These are phyloP conservation scores for Holotrichia oblita DNA, from an alignment of 1,140 invertebrate species.

Conservation along the genomic window DNA sequence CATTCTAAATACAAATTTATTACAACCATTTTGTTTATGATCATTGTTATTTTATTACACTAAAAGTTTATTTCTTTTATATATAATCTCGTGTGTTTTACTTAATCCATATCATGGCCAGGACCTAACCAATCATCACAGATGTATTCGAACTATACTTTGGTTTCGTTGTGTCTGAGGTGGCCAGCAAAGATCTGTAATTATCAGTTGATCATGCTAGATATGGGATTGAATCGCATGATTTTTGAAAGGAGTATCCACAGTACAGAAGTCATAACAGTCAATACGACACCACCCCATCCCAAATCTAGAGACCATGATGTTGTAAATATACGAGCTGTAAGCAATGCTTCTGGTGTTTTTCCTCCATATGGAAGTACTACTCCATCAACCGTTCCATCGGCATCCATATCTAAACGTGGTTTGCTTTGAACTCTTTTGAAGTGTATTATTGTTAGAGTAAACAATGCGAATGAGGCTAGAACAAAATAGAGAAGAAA, in stretches of 20 bases:
- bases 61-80: neutral
- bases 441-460: slow-evolving; percentile 88
- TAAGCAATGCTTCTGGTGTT: slow-evolving; percentile 57
- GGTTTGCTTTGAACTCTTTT: slow-evolving; percentile 79
- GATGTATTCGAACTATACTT: neutral
- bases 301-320: slow-evolving; percentile 86
- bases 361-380: slow-evolving; percentile 63
- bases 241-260: slow-evolving; percentile 91
- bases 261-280: slow-evolving; percentile 78
- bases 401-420: slow-evolving; percentile 62
- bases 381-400: slow-evolving; percentile 76
- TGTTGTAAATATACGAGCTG: slow-evolving; percentile 76
- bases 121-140: neutral
- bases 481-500: slow-evolving; percentile 56
- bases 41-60: neutral
- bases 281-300: slow-evolving; percentile 82
- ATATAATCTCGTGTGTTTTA: neutral
- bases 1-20: slow-evolving; percentile 23
- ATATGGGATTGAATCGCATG: slow-evolving; percentile 87
- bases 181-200: neutral
- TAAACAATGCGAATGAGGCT: slow-evolving; percentile 90
- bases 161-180: neutral
- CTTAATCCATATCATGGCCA: neutral
- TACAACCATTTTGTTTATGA: neutral
- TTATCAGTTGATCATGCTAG: slow-evolving; percentile 69